Base-by-base conservation (phyloP, 1,140 invertebrate genomes). In the Rhyzopertha dominica region DNA sequence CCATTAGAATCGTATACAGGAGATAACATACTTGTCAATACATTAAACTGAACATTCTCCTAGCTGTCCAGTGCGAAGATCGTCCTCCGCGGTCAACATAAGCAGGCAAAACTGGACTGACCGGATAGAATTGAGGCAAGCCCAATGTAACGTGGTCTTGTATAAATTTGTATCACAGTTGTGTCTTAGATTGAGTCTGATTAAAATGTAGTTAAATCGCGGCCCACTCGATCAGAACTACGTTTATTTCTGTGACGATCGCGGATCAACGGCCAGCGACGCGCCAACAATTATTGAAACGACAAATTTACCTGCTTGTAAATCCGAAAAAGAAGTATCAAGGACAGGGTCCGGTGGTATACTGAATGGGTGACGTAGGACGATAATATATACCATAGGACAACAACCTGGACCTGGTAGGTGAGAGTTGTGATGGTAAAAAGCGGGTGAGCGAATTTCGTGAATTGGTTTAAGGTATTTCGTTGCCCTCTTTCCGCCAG, bases 11-110 rank as follows among this genome's bases (percentile, higher is more conserved):
- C 53, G 56, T 52, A 58, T 55, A 50, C 44, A 52, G 50, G 31
- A 61, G 61, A 63, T 63, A 59, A 63, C 56, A 60, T 49, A 56
- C 56, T 61, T 63, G 61, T 63, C 56, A 58, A 61, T 63, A 63
- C 58, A 61, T 61, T 61, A 62, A 62, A 58, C 46, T 51, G 50
- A 54, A 58, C 60, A 61, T 60, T 61, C 56, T 48, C 40, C 47
- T 34, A 39, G 44, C 25, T n/a, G 54, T 37, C 40, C 58, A 57
- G 39, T 24, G 12, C n/a, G 8, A 3, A 8, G 30, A 25, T 29
- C 7, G 9, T 8, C 10, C 7, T 3, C 22, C 13, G 24, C 23
- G 24, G 17, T 25, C 36, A 47, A 37, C 28, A 22, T 34, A 16
- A 29, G 37, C 26, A 36, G 24, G 25, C 30, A 42, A 44, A 50